Evolutionary conservation across 2,888 invertebrate genomes (phyloP), one percentile per base, ranked within the genome.

Genomic region (Xanthorhoe spadicearia): DNA sequence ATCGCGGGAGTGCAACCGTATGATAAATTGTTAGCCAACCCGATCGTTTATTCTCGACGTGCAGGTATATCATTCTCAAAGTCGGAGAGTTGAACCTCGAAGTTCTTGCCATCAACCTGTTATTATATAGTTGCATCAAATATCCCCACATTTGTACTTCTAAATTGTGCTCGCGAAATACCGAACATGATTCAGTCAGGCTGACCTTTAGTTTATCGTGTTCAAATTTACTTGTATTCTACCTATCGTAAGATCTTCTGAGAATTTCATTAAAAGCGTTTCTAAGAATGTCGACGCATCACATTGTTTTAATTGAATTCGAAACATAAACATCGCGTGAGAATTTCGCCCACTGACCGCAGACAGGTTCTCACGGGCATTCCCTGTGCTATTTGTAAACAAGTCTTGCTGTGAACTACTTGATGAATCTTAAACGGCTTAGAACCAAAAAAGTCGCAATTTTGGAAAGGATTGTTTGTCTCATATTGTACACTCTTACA

Each of bases 301-400:
- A 74, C 74, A 78, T 79, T 81, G 74, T 76, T 78, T 81, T 82
- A 82, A 82, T 83, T 80, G 78, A 79, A 76, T 70, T 76, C 72
- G 72, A 73, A 79, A 79, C 76, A 83, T 85, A 86, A 86, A 83
- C 78, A 82, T 76, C 74, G 78, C 87, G 86, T 90, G 91, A 80
- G 90, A 91, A 84, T 71, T 77, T 81, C 80, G 79, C 82, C 82
- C 80, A 81, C 83, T 72, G 63, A 46, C 58, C 61, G 64, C 66
- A 72, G 73, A 62, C 78, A 64, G 71, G 71, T 82, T 85, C 82
- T 79, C 83, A 81, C 78, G 79, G 83, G 80, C 77, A 74, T 83
- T 81, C 80, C 82, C 82, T 70, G 65, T 69, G 64, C 67, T 72
- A 73, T 76, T 75, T 73, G 55, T 74, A 68, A 72, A 74, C 63